phyloP scores from a whole-genome alignment of 2,797 vertebrate genomes.

The Hirundo rustica region DNA sequence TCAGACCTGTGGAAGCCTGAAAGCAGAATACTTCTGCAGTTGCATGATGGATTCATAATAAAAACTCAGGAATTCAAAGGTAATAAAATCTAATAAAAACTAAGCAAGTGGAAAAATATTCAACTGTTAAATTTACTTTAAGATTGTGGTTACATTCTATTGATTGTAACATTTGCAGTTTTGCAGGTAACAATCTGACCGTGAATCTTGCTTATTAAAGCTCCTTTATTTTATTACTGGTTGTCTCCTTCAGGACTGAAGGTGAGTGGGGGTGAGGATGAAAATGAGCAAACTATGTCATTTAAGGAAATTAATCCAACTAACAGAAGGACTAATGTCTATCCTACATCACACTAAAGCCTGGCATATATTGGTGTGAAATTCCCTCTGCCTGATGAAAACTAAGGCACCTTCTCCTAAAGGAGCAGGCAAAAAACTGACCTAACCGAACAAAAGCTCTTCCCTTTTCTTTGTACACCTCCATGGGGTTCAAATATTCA shows the following conservation, averaged over 20 bases:
- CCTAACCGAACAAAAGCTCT: background rate
- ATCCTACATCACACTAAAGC: background rate
- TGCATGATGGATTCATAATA: background rate
- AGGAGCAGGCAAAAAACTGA: background rate
- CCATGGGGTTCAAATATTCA: background rate
- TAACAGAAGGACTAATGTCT: background rate
- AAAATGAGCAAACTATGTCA: background rate
- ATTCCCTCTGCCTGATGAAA: background rate
- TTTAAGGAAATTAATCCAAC: background rate
- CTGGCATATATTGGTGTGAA: background rate
- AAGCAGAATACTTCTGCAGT: background rate
- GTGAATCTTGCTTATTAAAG: background rate
- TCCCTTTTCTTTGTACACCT: background rate
- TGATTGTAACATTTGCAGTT: background rate
- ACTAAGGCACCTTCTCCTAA: background rate
- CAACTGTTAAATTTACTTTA: background rate
- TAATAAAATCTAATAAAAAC: conserved; percentile 6
- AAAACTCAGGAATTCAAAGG: background rate
- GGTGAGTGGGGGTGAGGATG: background rate
- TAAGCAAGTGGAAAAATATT: conserved; percentile 8
- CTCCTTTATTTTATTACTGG: background rate
- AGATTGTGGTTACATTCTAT: background rate
- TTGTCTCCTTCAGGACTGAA: background rate
- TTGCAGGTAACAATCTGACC: background rate
- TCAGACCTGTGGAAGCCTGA: background rate